Evolutionary conservation across 2,888 invertebrate species (phyloP), one percentile per base, ranked within the genome.

Genomic region (Fabriciana adippe): DNA sequence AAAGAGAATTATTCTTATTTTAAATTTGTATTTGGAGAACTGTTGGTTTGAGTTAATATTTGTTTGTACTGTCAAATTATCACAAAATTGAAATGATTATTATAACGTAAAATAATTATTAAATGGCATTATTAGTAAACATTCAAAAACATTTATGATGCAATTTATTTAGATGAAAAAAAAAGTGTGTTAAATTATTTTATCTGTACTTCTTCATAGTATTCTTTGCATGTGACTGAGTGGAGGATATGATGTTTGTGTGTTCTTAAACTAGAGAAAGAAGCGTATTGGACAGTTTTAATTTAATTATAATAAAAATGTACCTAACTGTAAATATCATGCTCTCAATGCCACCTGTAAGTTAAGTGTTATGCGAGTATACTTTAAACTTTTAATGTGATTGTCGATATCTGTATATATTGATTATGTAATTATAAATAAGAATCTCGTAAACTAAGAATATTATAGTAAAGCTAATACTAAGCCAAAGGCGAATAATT

Each of bases 401-500:
- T 69, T 83, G 81, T 75, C 67, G 68, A 68, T 81, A 75, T 81
- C 70, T 83, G 81, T 83, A 80, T 81, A 83, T 80, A 82, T 75
- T 72, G 77, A 72, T 73, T 66, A 53, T 56, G 26, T 70, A 69
- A 75, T 67, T 66, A 69, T 74, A 72, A 72, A 79, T 79, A 77
- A 79, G 87, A 89, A 89, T 88, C 87, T 88, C 88, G 78, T 78
- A 65, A 77, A 73, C 73, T 78, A 72, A 73, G 70, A 55, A 69
- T 74, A 72, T 76, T 75, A 65, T 75, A 74, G 71, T 72, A 76
- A 75, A 76, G 50, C 31, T 60, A 79, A 83, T 83, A 82, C 80
- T 88, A 83, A 89, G 90, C 90, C 90, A 89, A 90, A 91, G 91
- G 90, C 90, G 85, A 82, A 82, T 80, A 80, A 74, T 76, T 79